A percentile compares a stretch with the other conserved stretches of the same genome.
Conservation (phyloP, 2,113 vertebrate species). For the Halcyon senegalensis region DNA sequence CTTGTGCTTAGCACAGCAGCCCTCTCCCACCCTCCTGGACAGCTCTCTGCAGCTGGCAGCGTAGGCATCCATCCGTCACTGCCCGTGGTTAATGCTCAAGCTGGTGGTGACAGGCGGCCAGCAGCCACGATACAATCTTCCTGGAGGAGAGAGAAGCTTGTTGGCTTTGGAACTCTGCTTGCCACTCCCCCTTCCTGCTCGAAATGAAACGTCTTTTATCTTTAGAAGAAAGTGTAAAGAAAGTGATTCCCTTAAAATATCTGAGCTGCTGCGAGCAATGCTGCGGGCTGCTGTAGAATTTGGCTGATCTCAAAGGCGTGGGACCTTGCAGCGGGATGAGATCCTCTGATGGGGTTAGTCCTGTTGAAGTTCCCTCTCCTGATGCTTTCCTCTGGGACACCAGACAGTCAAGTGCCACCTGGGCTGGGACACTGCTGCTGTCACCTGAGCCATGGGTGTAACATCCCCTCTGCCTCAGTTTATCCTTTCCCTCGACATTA, state of each 20-base stretch:
- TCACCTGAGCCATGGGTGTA: accelerated
- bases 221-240: not conserved
- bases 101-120: not conserved
- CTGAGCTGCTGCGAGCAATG: not conserved
- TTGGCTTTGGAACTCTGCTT: not conserved
- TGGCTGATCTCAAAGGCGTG: not conserved
- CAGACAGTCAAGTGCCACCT: accelerated
- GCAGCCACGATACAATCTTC: not conserved
- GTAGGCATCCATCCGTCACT: not conserved
- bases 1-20: not conserved
- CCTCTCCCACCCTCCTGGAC: not conserved
- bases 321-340: not conserved
- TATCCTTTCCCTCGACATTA: not conserved
- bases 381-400: not conserved
- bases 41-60: not conserved
- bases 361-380: not conserved
- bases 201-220: not conserved
- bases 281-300: not conserved
- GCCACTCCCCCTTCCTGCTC: not conserved
- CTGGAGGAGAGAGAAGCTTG: not conserved
- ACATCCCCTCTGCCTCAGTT: not conserved
- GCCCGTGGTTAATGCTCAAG: not conserved
- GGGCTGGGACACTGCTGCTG: not conserved
- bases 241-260: not conserved
- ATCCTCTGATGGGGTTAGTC: not conserved